Base-by-base conservation (phyloP, 1,140 invertebrate species). In the Vanessa atalanta region DNA sequence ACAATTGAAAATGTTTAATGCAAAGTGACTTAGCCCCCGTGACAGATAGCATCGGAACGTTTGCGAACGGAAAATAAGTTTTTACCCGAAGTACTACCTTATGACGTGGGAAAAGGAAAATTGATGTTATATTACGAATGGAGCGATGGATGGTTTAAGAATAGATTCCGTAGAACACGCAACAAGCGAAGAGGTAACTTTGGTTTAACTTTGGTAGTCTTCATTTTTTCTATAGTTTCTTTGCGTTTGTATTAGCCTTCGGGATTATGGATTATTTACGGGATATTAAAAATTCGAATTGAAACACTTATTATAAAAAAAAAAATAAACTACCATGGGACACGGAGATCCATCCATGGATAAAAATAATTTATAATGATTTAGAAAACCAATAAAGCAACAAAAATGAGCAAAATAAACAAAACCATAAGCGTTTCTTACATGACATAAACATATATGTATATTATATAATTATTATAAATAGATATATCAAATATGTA, bases 131-230 rank as follows among this genome's bases (percentile, higher is more conserved):
- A 65, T 71, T 77, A 69, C 65, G 68, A 70, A 47, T 75, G 55
- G 50, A 14, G 66, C 50, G 48, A 65, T 26, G 60, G 20, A 57
- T 74, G 57, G 61, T 69, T 47, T 80, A 72, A 80, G 83, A 88
- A 85, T 84, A 81, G 81, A 87, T 89, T 88, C 88, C 81, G 76
- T 80, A 79, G 80, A 84, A 87, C 86, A 91, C 88, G 89, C 86
- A 88, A 89, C 83, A 86, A 82, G 84, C 88, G 80, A 80, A 79
- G 75, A 83, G 84, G 79, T 86, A 88, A 87, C 82, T 87, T 90
- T 84, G 80, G 87, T 85, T 83, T 87, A 78, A 84, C 83, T 89
- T 89, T 88, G 88, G 84, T 85, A 88, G 86, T 88, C 81, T 88
- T 86, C 84, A 85, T 84, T 79, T 83, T 84, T 85, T 31, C 15